Percentiles rank a stretch among this genome's conserved stretches.
Conservation (phyloP, 2,888 invertebrate genomes). For the Neoscelio sp. region DNA sequence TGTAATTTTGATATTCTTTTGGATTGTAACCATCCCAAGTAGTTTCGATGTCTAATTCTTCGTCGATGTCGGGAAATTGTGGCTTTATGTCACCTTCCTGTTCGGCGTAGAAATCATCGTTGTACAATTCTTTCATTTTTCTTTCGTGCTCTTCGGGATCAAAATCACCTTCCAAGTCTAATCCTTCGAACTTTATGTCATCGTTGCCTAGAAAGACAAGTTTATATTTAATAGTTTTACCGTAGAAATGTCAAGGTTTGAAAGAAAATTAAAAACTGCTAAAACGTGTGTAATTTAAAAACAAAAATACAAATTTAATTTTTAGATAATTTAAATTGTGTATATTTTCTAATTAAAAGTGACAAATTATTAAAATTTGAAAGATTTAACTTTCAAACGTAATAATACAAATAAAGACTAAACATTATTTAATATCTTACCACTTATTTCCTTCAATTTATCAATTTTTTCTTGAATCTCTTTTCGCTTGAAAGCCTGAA, state of each 20-base stretch:
- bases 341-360: not conserved
- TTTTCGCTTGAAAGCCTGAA: conserved; percentile 93
- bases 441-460: conserved; percentile 94
- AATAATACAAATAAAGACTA: conserved; percentile 2
- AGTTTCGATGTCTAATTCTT: conserved; percentile 87
- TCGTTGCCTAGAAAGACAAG: conserved; percentile 77
- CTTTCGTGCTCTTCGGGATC: conserved; percentile 95
- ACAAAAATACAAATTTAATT: too few relatives aligned
- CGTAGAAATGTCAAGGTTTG: too few relatives aligned
- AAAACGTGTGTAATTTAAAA: too few relatives aligned
- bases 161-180: conserved; percentile 94
- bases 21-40: conserved; percentile 88
- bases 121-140: conserved; percentile 93
- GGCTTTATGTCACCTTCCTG: conserved; percentile 90
- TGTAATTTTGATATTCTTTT: conserved; percentile 76
- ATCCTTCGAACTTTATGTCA: conserved; percentile 75
- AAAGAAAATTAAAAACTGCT: too few relatives aligned
- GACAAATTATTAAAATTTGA: not conserved
- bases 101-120: conserved; percentile 93
- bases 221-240: too few relatives aligned
- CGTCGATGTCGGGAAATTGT: conserved; percentile 92
- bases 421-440: too few relatives aligned
- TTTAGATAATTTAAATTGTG: too few relatives aligned
- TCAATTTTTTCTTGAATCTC: conserved; percentile 96
- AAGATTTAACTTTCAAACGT: not conserved